Evolutionary conservation across 1,140 invertebrate species (phyloP).

Genomic region (Plectus sambesii): DNA sequence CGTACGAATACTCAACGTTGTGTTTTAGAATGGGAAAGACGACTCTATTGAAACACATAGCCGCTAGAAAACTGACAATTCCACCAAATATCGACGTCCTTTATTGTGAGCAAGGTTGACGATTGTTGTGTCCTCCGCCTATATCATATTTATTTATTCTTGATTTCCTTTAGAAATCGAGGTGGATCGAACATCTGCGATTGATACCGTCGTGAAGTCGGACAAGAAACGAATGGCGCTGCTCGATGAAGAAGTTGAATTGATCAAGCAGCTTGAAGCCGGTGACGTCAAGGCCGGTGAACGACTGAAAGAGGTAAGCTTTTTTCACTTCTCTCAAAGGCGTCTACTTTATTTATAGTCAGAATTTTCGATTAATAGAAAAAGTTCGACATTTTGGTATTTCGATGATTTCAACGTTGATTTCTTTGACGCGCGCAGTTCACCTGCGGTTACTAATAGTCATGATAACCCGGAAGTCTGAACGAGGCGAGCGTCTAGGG

Average conservation of each 20-base stretch:
- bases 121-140: conserved; percentile 18
- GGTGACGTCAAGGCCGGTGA: conserved; percentile 60
- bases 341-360: not conserved
- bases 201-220: conserved; percentile 79
- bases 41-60: conserved; percentile 85
- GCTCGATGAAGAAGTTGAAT: conserved; percentile 63
- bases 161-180: conserved; percentile 52
- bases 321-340: not conserved
- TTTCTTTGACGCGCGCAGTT: no score
- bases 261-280: conserved; percentile 59
- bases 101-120: conserved; percentile 76
- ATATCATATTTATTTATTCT: conserved; percentile 16
- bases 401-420: no score
- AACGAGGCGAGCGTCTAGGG: no score
- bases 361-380: no score
- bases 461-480: no score
- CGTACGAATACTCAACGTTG: conserved; percentile 15
- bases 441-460: no score
- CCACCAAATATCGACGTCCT: conserved; percentile 93
- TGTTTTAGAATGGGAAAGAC: conserved; percentile 82
- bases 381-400: no score
- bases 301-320: conserved; percentile 62
- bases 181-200: conserved; percentile 80
- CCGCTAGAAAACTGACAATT: conserved; percentile 68
- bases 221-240: conserved; percentile 74